These are phyloP conservation scores for Drosophila vallismaia DNA, from an alignment of 2,888 invertebrate species.

Conservation along the genomic window DNA sequence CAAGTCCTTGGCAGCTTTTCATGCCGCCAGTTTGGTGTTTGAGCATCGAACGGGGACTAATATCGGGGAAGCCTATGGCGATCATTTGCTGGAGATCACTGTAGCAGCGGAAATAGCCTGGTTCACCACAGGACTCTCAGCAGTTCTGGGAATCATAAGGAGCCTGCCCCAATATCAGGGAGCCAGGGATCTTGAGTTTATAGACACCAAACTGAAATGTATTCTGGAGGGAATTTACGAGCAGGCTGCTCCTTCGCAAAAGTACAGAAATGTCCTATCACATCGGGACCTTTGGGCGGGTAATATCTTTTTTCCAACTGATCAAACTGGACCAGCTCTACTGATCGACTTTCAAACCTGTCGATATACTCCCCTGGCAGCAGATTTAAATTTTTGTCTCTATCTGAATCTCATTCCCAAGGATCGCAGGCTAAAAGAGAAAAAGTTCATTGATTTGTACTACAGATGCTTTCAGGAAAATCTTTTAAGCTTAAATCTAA, in stretches of 20 bases:
- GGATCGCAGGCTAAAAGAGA: slow-evolving; percentile 51
- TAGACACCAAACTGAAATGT: slow-evolving; percentile 59
- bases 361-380: slow-evolving; percentile 79
- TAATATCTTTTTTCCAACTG: slow-evolving; percentile 75
- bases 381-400: slow-evolving; percentile 78
- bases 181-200: slow-evolving; percentile 51
- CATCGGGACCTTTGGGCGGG: slow-evolving; percentile 83
- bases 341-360: slow-evolving; percentile 82
- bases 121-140: slow-evolving; percentile 74
- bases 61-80: slow-evolving; percentile 58
- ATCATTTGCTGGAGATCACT: slow-evolving; percentile 69
- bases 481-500: slow-evolving; percentile 69
- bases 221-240: slow-evolving; percentile 65
- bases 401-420: slow-evolving; percentile 72
- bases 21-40: slow-evolving; percentile 82
- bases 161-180: slow-evolving; percentile 64
- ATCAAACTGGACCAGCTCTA: slow-evolving; percentile 49
- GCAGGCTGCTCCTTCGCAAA: slow-evolving; percentile 74
- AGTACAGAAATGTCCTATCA: slow-evolving; percentile 84
- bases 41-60: slow-evolving; percentile 70
- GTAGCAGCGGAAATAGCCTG: slow-evolving; percentile 69
- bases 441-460: slow-evolving; percentile 65
- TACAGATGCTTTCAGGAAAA: slow-evolving; percentile 68
- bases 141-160: slow-evolving; percentile 58
- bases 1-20: slow-evolving; percentile 81